phyloP scores from a whole-genome alignment of 2,113 vertebrate species.

The Platysternon megacephalum region DNA sequence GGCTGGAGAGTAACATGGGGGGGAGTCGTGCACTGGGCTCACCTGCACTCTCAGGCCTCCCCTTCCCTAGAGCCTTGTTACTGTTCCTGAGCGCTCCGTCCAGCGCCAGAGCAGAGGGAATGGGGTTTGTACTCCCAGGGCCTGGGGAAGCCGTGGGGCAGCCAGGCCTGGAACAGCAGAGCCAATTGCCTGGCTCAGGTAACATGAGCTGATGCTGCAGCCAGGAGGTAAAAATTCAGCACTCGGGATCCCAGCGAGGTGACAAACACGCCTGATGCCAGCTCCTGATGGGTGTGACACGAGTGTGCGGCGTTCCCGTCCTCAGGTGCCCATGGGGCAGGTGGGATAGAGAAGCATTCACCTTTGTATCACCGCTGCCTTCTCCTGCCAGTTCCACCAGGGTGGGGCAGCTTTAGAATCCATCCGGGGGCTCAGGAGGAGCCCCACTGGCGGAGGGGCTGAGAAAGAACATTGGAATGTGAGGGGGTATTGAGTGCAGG shows the following conservation, averaged over 20 bases:
- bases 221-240: background rate
- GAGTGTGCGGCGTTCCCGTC: background rate
- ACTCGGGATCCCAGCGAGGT: background rate
- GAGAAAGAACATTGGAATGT: background rate
- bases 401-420: background rate
- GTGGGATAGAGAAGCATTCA: background rate
- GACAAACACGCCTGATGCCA: background rate
- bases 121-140: background rate
- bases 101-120: background rate
- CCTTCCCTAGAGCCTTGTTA: background rate
- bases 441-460: background rate
- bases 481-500: background rate
- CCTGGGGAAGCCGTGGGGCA: no score
- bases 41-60: background rate
- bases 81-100: background rate
- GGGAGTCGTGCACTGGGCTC: background rate
- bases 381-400: background rate
- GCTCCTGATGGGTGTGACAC: background rate
- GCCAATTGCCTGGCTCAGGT: background rate
- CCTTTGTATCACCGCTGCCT: fast-evolving
- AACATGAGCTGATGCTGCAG: background rate
- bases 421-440: background rate
- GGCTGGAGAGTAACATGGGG: background rate
- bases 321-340: background rate
- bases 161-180: background rate